Percentiles rank a stretch among this genome's conserved stretches.
Evolutionary conservation across 92 coral and sea anemone species (phyloP).

Genomic region (Zoanthus gigantus): DNA sequence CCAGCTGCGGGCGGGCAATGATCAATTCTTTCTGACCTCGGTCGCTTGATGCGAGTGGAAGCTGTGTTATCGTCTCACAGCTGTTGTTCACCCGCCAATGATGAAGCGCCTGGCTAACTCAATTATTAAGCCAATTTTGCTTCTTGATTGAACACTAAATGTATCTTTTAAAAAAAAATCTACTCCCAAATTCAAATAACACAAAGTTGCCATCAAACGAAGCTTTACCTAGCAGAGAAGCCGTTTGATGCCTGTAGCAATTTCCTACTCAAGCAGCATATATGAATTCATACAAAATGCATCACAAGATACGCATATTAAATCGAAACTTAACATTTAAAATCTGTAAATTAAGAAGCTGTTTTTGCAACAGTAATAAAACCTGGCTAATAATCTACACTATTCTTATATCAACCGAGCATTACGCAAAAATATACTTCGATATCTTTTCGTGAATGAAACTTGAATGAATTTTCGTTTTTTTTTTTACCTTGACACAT

Average conservation of each 20-base stretch:
- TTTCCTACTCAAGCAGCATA: background rate
- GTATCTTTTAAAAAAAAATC: background rate
- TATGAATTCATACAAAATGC: background rate
- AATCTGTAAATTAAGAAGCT: background rate
- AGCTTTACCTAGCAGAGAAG: background rate
- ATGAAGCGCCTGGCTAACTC: background rate
- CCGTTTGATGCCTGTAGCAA: background rate
- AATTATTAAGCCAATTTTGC: background rate
- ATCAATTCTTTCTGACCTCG: background rate
- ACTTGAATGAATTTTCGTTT: too few species aligned
- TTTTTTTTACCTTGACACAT: background rate
- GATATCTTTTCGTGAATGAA: too few species aligned
- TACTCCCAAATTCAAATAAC: background rate
- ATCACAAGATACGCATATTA: background rate
- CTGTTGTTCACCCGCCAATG: conserved; percentile 11
- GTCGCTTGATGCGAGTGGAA: background rate
- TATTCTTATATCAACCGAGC: background rate
- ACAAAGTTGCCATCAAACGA: background rate
- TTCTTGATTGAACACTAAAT: conserved; percentile 8
- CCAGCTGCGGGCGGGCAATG: conserved; percentile 1
- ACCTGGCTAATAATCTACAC: background rate
- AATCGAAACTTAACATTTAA: background rate
- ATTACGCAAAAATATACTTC: too few species aligned
- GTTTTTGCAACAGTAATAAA: background rate
- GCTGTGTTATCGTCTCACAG: background rate